phyloP scores from a whole-genome alignment of 2,888 invertebrate genomes.

The Caenorhabditis angaria region DNA sequence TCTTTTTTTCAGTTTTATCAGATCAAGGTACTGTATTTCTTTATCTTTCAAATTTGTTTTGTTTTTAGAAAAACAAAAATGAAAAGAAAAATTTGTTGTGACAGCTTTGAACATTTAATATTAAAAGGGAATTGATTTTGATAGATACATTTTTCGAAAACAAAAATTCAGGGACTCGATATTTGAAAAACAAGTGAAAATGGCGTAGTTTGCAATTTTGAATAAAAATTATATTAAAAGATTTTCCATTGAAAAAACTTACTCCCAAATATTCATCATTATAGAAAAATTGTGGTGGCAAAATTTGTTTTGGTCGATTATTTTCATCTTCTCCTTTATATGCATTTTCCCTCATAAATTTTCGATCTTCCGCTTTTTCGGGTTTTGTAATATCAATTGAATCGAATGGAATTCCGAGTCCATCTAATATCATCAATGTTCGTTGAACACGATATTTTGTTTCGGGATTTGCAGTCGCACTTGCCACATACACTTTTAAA shows the following conservation, averaged over 20 bases:
- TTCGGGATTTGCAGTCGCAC: conserved; percentile 74
- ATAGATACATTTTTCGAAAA: too few species aligned
- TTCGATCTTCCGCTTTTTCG: conserved; percentile 78
- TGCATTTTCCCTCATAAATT: conserved; percentile 87
- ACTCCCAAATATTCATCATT: conserved; percentile 92
- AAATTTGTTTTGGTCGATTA: conserved; percentile 65
- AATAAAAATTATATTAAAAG: too few species aligned
- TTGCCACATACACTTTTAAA: conserved; percentile 65
- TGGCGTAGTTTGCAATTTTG: too few species aligned
- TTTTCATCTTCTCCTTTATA: conserved; percentile 61
- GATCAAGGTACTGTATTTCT: too few species aligned
- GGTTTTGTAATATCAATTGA: conserved; percentile 94
- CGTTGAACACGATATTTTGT: conserved; percentile 94
- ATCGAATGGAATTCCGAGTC: conserved; percentile 88
- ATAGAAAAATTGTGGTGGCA: conserved; percentile 94
- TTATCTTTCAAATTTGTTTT: too few species aligned
- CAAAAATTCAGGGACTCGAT: too few species aligned
- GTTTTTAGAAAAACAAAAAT: conserved; percentile 13
- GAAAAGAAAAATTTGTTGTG: too few species aligned
- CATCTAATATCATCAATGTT: conserved; percentile 90
- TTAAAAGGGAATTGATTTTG: too few species aligned
- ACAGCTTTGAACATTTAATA: too few species aligned
- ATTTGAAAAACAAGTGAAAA: too few species aligned
- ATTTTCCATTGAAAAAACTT: too few species aligned
- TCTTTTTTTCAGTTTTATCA: too few species aligned